These are phyloP conservation scores for Tribolium castaneum DNA, from an alignment of 1,140 invertebrate genomes.

Conservation along the genomic window DNA sequence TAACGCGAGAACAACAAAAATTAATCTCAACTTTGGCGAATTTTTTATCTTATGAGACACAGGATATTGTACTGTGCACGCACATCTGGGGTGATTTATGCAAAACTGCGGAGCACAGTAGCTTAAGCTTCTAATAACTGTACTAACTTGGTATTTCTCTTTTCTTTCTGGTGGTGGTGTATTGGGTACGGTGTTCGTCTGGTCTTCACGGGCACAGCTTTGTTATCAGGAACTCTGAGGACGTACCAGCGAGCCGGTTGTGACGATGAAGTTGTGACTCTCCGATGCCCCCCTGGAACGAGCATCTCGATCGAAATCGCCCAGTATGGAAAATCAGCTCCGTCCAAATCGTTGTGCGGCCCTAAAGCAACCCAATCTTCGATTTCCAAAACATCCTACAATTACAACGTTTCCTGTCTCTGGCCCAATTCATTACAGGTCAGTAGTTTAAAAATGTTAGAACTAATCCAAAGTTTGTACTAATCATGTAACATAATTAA, in stretches of 20 bases:
- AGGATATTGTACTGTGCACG: not conserved
- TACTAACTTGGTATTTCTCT: slow-evolving; percentile 25
- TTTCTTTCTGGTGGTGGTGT: slow-evolving; percentile 35
- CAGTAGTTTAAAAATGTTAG: slow-evolving; percentile 55
- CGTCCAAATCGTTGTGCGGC: slow-evolving; percentile 64
- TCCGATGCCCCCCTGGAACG: slow-evolving; percentile 87
- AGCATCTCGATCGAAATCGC: slow-evolving; percentile 89
- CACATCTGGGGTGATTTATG: not conserved
- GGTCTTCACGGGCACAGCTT: slow-evolving; percentile 70
- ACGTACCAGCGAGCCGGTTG: slow-evolving; percentile 90
- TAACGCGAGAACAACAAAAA: slow-evolving; percentile 12
- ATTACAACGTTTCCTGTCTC: slow-evolving; percentile 66
- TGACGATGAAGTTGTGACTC: slow-evolving; percentile 84
- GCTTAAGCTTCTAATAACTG: not conserved
- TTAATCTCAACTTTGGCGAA: not conserved
- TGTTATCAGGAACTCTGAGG: slow-evolving; percentile 86
- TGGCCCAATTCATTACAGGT: slow-evolving; percentile 71
- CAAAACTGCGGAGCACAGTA: not conserved
- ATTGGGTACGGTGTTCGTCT: slow-evolving; percentile 31
- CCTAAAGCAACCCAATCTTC: slow-evolving; percentile 61
- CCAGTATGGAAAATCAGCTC: slow-evolving; percentile 70
- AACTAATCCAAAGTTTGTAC: not conserved
- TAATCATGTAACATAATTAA: slow-evolving; percentile 11
- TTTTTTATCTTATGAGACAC: not conserved
- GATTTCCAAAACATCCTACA: slow-evolving; percentile 52